These are phyloP conservation scores for Epinephelus cyanopodus DNA, from an alignment of 2,113 vertebrate species.

Conservation along the genomic window DNA sequence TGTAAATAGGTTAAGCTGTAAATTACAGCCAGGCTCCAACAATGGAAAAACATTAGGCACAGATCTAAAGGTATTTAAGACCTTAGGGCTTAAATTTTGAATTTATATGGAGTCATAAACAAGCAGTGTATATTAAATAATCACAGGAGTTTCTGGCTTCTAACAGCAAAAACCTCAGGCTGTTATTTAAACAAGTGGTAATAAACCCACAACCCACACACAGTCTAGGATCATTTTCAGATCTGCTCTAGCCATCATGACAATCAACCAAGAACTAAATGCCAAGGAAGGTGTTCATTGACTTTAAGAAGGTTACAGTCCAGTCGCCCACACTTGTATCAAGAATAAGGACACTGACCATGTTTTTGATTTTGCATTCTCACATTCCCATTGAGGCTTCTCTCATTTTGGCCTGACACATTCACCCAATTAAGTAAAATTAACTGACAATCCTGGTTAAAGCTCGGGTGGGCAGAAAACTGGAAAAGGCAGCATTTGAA, in stretches of 20 bases:
- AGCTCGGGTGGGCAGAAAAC: too few species aligned
- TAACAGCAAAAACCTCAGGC: constrained; percentile 23
- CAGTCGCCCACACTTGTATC: background rate
- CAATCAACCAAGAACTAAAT: constrained; percentile 37
- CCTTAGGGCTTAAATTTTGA: constrained; percentile 22
- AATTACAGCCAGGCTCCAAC: constrained; percentile 45
- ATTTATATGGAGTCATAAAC: constrained; percentile 31
- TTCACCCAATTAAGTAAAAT: background rate
- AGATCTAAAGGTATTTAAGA: constrained; percentile 64
- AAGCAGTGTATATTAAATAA: constrained; percentile 43
- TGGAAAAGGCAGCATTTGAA: too few species aligned
- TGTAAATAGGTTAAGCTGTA: constrained; percentile 67
- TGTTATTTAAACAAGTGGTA: constrained; percentile 1
- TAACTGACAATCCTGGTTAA: background rate
- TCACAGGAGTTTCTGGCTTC: constrained; percentile 30
- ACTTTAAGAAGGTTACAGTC: constrained; percentile 17
- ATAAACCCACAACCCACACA: constrained; percentile 33
- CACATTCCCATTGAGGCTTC: background rate
- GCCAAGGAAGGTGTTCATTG: constrained; percentile 23
- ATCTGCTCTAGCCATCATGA: constrained; percentile 17
- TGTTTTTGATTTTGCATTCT: background rate
- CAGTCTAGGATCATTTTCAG: constrained; percentile 18
- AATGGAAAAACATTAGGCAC: constrained; percentile 60
- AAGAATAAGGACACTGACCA: background rate
- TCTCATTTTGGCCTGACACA: background rate